These are phyloP conservation scores for Thunnus albacares DNA, from an alignment of 2,797 vertebrate species.

Conservation along the genomic window DNA sequence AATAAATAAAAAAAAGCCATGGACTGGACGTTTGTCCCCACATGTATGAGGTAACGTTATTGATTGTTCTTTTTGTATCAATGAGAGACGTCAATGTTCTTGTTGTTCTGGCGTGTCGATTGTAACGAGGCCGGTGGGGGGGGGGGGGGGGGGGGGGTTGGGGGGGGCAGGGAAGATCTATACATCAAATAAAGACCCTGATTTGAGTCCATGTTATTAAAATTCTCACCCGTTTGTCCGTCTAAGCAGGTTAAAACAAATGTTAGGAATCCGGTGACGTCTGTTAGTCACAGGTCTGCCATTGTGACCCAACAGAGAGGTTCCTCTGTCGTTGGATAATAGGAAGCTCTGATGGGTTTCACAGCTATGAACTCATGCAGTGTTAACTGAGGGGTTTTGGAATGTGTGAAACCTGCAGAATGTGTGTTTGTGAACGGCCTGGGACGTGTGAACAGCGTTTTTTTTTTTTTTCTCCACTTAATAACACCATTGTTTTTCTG, in stretches of 20 bases:
- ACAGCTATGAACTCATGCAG: constrained; percentile 54
- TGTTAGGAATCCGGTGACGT: constrained; percentile 58
- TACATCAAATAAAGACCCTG: neutral
- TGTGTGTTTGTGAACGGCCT: constrained; percentile 49
- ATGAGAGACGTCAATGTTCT: constrained; percentile 25
- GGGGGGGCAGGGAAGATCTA: neutral
- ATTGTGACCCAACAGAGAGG: constrained; percentile 57
- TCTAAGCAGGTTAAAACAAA: constrained; percentile 43
- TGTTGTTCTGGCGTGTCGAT: neutral
- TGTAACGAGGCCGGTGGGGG: neutral
- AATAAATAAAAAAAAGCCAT: neutral
- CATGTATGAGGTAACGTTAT: neutral
- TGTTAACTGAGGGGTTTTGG: constrained; percentile 53
- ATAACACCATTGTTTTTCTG: constrained; percentile 45
- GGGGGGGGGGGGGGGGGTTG: fast-evolving
- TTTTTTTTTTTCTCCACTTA: neutral
- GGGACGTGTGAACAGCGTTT: constrained; percentile 56
- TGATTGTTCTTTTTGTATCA: constrained; percentile 1
- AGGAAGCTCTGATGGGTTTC: constrained; percentile 60
- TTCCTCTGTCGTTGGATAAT: constrained; percentile 59
- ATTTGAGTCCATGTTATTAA: neutral
- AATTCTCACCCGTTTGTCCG: constrained; percentile 7
- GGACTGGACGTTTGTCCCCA: neutral
- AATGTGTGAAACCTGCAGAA: constrained; percentile 73
- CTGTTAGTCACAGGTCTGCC: constrained; percentile 56